These are phyloP conservation scores for Pycnomerus fuliginosus DNA, from an alignment of 2,888 invertebrate genomes.

Conservation along the genomic window DNA sequence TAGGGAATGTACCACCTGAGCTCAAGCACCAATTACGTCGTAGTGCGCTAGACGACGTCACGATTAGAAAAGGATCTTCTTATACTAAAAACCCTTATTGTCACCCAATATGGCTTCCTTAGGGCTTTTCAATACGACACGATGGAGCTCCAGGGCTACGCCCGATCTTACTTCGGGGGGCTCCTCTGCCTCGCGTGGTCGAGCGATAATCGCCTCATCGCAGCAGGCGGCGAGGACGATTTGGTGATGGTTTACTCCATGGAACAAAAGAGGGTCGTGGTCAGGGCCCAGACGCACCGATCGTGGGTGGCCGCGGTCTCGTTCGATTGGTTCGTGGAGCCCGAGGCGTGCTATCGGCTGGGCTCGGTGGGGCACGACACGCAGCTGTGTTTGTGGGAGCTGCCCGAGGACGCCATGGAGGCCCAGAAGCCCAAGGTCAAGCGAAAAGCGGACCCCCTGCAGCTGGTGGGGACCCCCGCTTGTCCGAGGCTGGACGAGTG, in stretches of 20 bases:
- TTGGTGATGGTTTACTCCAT: conserved; percentile 97
- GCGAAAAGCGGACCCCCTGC: conserved; percentile 69
- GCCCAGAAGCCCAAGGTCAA: conserved; percentile 46
- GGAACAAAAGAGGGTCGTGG: conserved; percentile 88
- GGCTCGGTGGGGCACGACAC: conserved; percentile 98
- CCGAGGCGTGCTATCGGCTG: conserved; percentile 54
- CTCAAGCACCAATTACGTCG: too few relatives aligned
- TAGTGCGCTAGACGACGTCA: too few relatives aligned
- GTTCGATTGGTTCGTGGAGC: conserved; percentile 75
- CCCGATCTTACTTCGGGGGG: conserved; percentile 97
- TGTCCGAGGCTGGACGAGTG: conserved; percentile 96
- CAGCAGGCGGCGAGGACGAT: conserved; percentile 98
- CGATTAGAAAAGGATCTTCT: too few relatives aligned
- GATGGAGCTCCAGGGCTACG: conserved; percentile 92
- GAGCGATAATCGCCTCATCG: conserved; percentile 92
- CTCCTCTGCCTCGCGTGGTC: conserved; percentile 98
- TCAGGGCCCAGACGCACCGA: conserved; percentile 95
- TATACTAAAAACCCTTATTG: too few relatives aligned
- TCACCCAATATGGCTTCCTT: conserved; percentile 92
- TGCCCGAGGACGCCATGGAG: conserved; percentile 88
- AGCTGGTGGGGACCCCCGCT: conserved; percentile 85
- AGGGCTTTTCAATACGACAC: conserved; percentile 96
- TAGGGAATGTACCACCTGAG: too few relatives aligned
- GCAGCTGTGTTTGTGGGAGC: conserved; percentile 96
- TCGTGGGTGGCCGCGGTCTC: conserved; percentile 98